Percentiles rank a stretch among this genome's conserved stretches.
Evolutionary conservation across 2,797 vertebrate species (phyloP).

Genomic region (Pangasius djambal): DNA sequence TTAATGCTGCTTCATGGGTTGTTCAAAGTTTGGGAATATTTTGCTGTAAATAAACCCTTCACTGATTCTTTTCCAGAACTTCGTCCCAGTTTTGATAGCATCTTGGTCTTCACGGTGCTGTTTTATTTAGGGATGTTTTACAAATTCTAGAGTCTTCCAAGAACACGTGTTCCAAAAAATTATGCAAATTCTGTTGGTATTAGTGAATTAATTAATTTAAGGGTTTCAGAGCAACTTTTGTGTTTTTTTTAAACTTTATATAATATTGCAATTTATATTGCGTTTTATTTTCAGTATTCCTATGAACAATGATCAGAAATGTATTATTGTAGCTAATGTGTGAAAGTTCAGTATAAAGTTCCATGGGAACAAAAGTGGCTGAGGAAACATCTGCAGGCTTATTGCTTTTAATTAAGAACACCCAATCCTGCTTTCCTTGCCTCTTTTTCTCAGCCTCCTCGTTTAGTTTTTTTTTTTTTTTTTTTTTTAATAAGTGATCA

Average conservation of each 20-base stretch:
- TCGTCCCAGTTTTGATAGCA: not conserved
- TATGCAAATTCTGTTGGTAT: not conserved
- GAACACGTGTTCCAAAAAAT: not conserved
- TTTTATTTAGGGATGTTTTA: not conserved
- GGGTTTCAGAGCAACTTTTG: slow-evolving; percentile 2
- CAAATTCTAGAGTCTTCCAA: not conserved
- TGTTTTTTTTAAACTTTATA: not conserved
- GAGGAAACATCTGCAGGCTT: slow-evolving; percentile 63
- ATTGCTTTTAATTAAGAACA: slow-evolving; percentile 55
- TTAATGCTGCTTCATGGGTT: not conserved
- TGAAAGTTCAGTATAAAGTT: not conserved
- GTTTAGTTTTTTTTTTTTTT: slow-evolving; percentile 60
- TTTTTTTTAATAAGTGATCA: slow-evolving; percentile 72
- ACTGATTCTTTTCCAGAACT: not conserved
- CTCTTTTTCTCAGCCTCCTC: slow-evolving; percentile 26
- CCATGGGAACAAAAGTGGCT: slow-evolving; percentile 65
- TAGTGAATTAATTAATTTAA: not conserved
- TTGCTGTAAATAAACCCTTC: not conserved
- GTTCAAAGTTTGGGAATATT: not conserved
- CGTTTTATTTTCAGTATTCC: not conserved
- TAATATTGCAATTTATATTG: not conserved
- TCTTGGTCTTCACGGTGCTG: not conserved
- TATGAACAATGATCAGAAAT: not conserved
- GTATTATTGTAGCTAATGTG: not conserved
- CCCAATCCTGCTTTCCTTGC: slow-evolving; percentile 54